These are phyloP conservation scores for Meandrina meandrites DNA, from an alignment of 92 coral and sea anemone genomes.

Conservation along the genomic window DNA sequence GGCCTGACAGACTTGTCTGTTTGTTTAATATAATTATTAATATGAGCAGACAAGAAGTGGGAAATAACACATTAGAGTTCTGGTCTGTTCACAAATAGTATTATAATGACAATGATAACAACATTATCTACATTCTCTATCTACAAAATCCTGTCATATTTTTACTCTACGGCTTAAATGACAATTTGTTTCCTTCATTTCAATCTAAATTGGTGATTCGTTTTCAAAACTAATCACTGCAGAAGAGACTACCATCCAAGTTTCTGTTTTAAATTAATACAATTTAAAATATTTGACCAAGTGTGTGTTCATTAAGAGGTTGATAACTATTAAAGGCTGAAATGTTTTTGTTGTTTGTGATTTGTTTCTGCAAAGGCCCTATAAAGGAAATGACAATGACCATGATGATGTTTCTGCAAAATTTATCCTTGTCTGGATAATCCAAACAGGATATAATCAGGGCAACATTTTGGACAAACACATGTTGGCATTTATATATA, in stretches of 20 bases:
- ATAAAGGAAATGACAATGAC: too few relatives aligned
- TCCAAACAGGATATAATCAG: too few relatives aligned
- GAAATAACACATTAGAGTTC: conserved; percentile 37
- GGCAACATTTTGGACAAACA: background rate
- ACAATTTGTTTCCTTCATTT: conserved; percentile 13
- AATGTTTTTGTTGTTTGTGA: background rate
- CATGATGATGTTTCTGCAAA: too few relatives aligned
- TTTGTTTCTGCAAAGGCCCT: too few relatives aligned
- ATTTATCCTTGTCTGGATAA: too few relatives aligned
- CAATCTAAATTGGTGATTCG: conserved; percentile 15
- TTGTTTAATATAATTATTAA: conserved; percentile 11
- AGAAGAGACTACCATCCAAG: background rate
- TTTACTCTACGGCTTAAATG: conserved; percentile 34
- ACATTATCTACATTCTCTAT: conserved; percentile 83
- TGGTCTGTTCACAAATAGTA: conserved; percentile 43
- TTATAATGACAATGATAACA: conserved; percentile 20
- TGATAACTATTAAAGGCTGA: background rate
- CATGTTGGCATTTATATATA: background rate
- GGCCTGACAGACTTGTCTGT: conserved; percentile 46
- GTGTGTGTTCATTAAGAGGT: background rate
- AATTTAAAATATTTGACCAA: background rate
- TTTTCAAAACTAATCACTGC: conserved; percentile 33
- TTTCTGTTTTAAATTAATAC: conserved; percentile 4
- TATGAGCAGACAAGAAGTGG: conserved; percentile 37
- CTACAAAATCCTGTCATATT: conserved; percentile 62